Conservation (phyloP, 2,113 vertebrate species). For the Machaerirhynchus nigripectus region DNA sequence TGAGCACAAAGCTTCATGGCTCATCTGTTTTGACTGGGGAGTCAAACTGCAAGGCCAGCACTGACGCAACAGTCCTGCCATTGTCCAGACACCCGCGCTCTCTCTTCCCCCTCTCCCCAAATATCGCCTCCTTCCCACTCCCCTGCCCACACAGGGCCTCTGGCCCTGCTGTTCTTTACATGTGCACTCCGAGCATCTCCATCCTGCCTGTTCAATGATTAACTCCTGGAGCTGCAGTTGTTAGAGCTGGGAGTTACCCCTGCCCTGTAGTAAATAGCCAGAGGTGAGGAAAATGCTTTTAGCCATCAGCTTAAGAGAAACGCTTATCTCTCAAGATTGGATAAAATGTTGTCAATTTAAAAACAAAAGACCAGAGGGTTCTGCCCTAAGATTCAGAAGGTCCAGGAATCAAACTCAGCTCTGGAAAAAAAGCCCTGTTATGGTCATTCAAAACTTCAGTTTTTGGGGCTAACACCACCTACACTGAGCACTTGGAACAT, state of each 20-base stretch:
- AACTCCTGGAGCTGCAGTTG: not conserved
- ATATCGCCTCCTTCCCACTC: not conserved
- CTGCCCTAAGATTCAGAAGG: not conserved
- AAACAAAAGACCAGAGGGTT: not conserved
- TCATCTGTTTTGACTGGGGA: conserved; percentile 61
- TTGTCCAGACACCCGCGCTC: not conserved
- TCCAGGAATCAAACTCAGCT: not conserved
- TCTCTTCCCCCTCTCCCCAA: not conserved
- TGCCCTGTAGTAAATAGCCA: not conserved
- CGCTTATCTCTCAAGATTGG: not conserved
- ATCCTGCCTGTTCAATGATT: conserved; percentile 2
- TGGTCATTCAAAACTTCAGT: not conserved
- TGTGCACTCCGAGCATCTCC: not conserved
- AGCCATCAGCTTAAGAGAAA: not conserved
- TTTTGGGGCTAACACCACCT: not conserved
- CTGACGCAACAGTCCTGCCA: not conserved
- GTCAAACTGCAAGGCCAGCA: conserved; percentile 50
- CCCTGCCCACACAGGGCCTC: not conserved
- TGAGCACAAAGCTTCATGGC: not conserved
- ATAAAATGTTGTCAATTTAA: not conserved
- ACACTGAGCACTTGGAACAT: not conserved
- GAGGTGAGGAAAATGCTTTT: not conserved
- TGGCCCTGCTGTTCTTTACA: not conserved
- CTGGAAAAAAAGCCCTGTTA: not conserved
- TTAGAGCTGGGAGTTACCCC: not conserved